phyloP scores from a whole-genome alignment of 2,113 vertebrate species.

The Calyptomena viridis region DNA sequence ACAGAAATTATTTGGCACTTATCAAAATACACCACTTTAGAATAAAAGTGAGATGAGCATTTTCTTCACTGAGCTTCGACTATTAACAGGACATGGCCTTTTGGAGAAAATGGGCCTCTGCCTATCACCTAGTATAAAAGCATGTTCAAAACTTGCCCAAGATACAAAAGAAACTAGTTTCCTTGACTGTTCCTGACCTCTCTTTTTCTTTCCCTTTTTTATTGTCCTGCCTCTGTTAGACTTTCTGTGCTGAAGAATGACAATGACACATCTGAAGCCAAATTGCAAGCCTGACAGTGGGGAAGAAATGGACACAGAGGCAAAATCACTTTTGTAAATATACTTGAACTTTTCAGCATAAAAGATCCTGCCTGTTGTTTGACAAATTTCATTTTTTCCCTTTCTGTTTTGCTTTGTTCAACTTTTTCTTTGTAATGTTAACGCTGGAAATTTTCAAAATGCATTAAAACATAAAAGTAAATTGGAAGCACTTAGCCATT shows the following conservation, averaged over 20 bases:
- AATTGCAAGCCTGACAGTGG: background rate
- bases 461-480: background rate
- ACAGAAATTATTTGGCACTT: background rate
- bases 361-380: background rate
- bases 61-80: background rate
- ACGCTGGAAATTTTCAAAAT: background rate
- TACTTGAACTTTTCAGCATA: conserved; percentile 9
- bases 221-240: background rate
- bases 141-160: background rate
- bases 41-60: background rate
- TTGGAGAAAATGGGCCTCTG: background rate
- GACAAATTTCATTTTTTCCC: background rate
- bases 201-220: background rate
- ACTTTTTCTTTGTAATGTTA: background rate
- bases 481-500: background rate
- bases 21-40: background rate
- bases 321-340: conserved; percentile 33
- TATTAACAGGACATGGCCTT: background rate
- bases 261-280: background rate
- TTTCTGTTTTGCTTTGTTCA: background rate
- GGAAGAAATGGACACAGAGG: background rate
- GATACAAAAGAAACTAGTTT: background rate
- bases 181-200: conserved; percentile 2
- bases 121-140: background rate
- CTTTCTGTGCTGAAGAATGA: background rate